phyloP scores from a whole-genome alignment of 1,140 invertebrate genomes.

The Drosophila dunni region DNA sequence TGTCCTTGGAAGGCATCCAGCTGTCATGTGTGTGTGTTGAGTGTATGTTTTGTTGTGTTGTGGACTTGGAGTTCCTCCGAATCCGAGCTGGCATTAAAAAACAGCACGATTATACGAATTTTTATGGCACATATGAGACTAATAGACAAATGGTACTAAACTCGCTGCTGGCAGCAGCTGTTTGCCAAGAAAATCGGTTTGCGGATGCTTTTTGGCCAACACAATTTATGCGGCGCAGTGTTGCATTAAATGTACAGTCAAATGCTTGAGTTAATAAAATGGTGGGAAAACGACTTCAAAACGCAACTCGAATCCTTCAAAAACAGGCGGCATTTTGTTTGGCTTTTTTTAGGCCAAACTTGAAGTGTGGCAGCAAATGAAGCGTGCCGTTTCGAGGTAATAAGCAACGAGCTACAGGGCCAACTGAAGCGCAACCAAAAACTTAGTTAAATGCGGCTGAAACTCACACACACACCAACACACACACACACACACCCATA shows the following conservation, averaged over 20 bases:
- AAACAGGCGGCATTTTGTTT: constrained; percentile 18
- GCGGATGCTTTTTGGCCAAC: constrained; percentile 28
- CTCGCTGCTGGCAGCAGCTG: constrained; percentile 54
- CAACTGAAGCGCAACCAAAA: constrained; percentile 75
- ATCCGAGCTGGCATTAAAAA: constrained; percentile 37
- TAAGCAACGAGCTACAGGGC: constrained; percentile 50
- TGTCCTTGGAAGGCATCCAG: constrained; percentile 77
- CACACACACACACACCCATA: constrained; percentile 42
- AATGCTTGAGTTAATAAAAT: constrained; percentile 79
- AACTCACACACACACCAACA: constrained; percentile 39
- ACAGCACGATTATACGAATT: constrained; percentile 71
- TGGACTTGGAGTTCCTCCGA: constrained; percentile 29
- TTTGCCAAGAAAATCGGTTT: constrained; percentile 64
- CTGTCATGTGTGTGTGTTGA: constrained; percentile 45
- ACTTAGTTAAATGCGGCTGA: constrained; percentile 69
- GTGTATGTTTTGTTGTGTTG: constrained; percentile 19
- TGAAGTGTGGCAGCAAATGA: constrained; percentile 76
- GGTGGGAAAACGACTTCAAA: constrained; percentile 11
- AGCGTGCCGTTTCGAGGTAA: constrained; percentile 64
- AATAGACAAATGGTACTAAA: constrained; percentile 54
- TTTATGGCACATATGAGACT: constrained; percentile 82
- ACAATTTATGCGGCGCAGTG: constrained; percentile 80
- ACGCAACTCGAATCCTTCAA: constrained; percentile 35
- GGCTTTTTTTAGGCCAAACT: constrained; percentile 5
- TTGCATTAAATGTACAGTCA: constrained; percentile 81